A percentile compares a stretch with the other conserved stretches of the same genome.
These are phyloP conservation scores for Drosophila percnosoma DNA, from an alignment of 2,888 invertebrate genomes.

Conservation along the genomic window DNA sequence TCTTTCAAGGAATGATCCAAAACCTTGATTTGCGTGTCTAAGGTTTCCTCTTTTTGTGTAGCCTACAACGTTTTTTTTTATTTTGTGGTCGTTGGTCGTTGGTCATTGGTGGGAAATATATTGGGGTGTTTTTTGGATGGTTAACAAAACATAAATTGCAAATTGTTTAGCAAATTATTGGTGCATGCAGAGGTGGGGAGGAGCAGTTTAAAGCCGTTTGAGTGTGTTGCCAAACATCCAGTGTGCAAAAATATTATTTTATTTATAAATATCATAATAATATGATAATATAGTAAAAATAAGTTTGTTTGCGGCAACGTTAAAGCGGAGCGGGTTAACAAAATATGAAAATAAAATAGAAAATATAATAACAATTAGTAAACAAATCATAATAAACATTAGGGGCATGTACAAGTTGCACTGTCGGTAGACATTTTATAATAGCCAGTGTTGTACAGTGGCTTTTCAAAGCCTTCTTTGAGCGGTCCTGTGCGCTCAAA, in stretches of 20 bases:
- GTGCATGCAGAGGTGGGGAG: constrained; percentile 47
- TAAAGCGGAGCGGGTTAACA: constrained; percentile 62
- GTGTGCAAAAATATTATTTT: constrained; percentile 44
- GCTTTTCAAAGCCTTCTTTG: constrained; percentile 16
- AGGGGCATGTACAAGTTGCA: constrained; percentile 37
- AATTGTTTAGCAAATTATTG: constrained; percentile 47
- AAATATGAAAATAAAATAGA: constrained; percentile 73
- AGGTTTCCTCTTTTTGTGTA: constrained; percentile 97
- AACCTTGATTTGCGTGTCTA: constrained; percentile 95
- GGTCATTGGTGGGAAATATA: constrained; percentile 39
- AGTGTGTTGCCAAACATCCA: constrained; percentile 43
- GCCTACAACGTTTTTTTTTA: constrained; percentile 87
- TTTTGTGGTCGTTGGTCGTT: constrained; percentile 59
- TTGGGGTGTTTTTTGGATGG: constrained; percentile 10
- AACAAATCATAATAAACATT: constrained; percentile 40
- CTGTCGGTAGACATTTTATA: constrained; percentile 84
- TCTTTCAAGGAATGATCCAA: constrained; percentile 96
- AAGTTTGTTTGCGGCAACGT: constrained; percentile 39
- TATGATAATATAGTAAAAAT: constrained; percentile 19
- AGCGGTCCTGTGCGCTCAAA: constrained; percentile 47
- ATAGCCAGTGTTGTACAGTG: constrained; percentile 39
- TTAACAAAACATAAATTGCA: constrained; percentile 51
- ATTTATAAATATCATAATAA: constrained; percentile 5
- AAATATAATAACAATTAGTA: constrained; percentile 78
- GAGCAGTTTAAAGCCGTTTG: constrained; percentile 32